Base-by-base conservation (phyloP, 2,797 vertebrate genomes). In the Danionella dracula region DNA sequence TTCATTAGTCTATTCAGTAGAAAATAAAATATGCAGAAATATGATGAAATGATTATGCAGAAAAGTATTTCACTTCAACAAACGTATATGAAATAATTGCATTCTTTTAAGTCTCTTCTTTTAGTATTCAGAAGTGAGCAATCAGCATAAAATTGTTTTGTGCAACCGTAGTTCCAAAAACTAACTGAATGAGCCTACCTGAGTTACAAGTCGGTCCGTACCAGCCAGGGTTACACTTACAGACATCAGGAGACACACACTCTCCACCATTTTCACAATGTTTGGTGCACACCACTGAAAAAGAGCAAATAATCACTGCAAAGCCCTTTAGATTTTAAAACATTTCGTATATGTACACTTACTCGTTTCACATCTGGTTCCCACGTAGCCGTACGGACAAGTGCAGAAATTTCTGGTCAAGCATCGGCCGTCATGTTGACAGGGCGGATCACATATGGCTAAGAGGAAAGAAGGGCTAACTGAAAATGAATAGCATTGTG, bases 241-340 rank as follows among this genome's bases (percentile, higher is more conserved):
- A 99, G 68, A 84, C 83, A 38, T 95, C 94, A 12, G 95, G 93
- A 50, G 88, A 82, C 50, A 93, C 76, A 58, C 94, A 97, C 60
- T 90, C 56, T 0, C 94, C 93, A 29, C 93, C 93, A 3, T 97
- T 94, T 74, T 98, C 93, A 84, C 94, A 98, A 78, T 96, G 92
- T 31, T 89, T 91, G 80, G 86, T 95, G 82, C 95, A 98, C 78
- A 98, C 88, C 93, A 94, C 95, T 97, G 56, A 10, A 59, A 40
- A 66, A 7, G n/a, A 2, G 8, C 29, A 6, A 13, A 20, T 32
- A 48, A 8, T 38, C 8, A 19, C 6, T 38, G 31, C 6, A 0
- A 42, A 68, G 7, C 9, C 9, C n/a, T 16, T 20, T 5, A 16
- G 0, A 11, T 37, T 17, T 8, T 5, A 1, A 11, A 31, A 50